phyloP scores from a whole-genome alignment of 2,113 vertebrate genomes.

The Burhinus oedicnemus region DNA sequence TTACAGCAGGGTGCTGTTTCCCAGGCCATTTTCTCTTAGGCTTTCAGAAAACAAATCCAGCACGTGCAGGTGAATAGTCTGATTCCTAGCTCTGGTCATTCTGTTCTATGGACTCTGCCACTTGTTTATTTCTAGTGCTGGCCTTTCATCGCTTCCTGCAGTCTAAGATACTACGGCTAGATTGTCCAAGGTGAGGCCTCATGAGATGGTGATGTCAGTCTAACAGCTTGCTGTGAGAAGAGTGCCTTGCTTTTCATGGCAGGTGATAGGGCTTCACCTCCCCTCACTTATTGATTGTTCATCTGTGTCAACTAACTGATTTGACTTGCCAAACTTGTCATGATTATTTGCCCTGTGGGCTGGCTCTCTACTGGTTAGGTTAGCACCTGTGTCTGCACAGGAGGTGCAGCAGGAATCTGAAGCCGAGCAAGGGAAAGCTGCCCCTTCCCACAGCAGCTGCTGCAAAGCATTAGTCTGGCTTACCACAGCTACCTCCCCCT shows the following conservation, averaged over 20 bases:
- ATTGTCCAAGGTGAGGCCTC: neutral
- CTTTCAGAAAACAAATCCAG: neutral
- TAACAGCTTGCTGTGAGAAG: neutral
- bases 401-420: neutral
- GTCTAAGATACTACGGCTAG: neutral
- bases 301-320: neutral
- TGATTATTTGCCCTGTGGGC: neutral
- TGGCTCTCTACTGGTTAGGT: neutral
- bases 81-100: neutral
- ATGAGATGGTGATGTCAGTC: fast-evolving
- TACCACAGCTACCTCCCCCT: neutral
- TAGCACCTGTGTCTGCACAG: neutral
- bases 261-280: neutral
- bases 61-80: neutral
- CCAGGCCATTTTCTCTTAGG: neutral
- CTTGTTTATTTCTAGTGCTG: neutral
- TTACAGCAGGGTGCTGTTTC: neutral
- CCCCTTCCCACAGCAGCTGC: neutral
- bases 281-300: neutral
- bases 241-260: neutral
- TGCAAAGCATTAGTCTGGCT: neutral
- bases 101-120: neutral
- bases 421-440: neutral
- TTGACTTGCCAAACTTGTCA: neutral
- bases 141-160: neutral